Evolutionary conservation across 2,888 invertebrate species (phyloP), one percentile per base, ranked within the genome.

Genomic region (Odontomyia ornata): DNA sequence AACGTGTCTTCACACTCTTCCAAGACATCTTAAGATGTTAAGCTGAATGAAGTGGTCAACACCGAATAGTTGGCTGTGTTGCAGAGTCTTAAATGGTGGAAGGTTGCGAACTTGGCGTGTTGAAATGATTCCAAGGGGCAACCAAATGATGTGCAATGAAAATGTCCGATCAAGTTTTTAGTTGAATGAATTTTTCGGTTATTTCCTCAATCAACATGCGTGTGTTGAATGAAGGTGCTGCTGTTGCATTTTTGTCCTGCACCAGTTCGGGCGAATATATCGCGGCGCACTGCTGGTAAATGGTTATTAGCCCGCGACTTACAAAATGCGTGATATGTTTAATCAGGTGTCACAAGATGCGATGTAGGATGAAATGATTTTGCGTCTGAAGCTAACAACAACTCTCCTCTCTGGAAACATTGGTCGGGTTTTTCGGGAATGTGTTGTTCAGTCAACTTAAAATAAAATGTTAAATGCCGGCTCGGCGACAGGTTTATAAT

Each of bases 301-400:
- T n/a, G n/a, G n/a, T 52, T 52, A 9, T 52, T 30, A 65, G 11
- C 15, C 36, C 1, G 27, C 62, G 69, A 23, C 25, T 23, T 71
- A 27, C 18, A 52, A 18, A 36, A 30, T 47, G 30, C 56, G 72
- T 72, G 72, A 72, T 56, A 72, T 72, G 57, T 72, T 56, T 72
- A 72, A 72, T 72, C 72, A 56, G 72, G 57, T 72, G 72, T 72
- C 72, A 72, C 23, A 30, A 28, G 21, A 28, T 72, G 72, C 72
- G 57, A 72, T 72, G 72, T 27, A 72, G 56, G 57, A 72, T 72
- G 72, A 72, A 72, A 72, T 72, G 28, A 72, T 72, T 69, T 69
- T 69, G 69, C 47, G 46, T 47, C 46, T 43, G 65, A 21, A 13
- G 69, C 69, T 69, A 46, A 69, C 69, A 69, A 69, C 46, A 69